Percentiles rank a stretch among this genome's conserved stretches.
Conservation (phyloP, 35 echinoderm and acorn worm species). For the Diadema setosum region DNA sequence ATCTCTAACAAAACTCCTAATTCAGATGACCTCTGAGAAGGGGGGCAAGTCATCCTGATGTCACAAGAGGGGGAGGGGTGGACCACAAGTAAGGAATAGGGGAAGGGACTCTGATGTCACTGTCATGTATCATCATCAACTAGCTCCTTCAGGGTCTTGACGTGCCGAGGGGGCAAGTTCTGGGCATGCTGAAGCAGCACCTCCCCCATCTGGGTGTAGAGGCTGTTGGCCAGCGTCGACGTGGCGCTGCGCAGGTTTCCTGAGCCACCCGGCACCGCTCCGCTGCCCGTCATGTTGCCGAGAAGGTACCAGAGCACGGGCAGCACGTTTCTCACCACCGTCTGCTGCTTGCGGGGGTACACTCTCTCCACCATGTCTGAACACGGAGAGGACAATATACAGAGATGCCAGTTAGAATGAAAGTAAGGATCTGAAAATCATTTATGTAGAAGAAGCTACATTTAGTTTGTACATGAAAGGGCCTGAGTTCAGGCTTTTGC, state of each 20-base stretch:
- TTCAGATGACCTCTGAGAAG: no score
- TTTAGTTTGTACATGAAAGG: no score
- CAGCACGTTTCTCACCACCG: conserved; percentile 75
- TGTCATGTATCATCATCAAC: conserved; percentile 25
- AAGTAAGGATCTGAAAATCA: no score
- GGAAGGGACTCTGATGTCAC: no score
- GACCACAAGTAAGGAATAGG: no score
- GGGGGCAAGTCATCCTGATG: no score
- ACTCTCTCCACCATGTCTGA: conserved; percentile 64
- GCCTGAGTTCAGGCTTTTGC: no score
- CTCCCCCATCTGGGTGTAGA: conserved; percentile 78
- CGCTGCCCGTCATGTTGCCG: conserved; percentile 87
- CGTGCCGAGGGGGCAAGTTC: conserved; percentile 63
- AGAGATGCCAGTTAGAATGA: no score
- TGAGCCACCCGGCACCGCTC: conserved; percentile 75
- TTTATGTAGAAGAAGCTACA: no score
- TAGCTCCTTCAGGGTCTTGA: conserved; percentile 56
- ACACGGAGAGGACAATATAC: no score
- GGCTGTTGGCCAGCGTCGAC: conserved; percentile 34
- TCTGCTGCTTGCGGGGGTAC: conserved; percentile 80
- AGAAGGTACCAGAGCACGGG: conserved; percentile 88
- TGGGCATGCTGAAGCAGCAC: conserved; percentile 65
- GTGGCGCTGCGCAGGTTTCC: conserved; percentile 82
- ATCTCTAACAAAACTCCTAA: no score
- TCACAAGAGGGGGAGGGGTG: no score